phyloP scores from a whole-genome alignment of 64 coral and sea anemone genomes.

The Stylophora pistillata region DNA sequence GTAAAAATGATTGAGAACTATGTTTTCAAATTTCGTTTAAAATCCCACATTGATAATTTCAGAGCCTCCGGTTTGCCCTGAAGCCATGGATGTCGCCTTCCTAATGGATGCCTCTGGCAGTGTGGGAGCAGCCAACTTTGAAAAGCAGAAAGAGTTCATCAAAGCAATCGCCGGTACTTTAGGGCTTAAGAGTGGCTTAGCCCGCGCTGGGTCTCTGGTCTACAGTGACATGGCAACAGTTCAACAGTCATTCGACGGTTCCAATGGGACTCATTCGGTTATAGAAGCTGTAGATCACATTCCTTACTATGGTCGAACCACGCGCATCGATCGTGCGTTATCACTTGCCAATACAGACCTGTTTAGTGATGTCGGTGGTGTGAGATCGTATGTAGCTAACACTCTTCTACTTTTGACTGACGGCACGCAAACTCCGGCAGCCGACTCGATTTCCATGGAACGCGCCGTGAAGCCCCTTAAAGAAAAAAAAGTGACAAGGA shows the following conservation, averaged over 20 bases:
- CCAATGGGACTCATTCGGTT: slow-evolving; percentile 48
- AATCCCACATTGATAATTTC: neutral
- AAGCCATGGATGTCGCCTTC: slow-evolving; percentile 65
- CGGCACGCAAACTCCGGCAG: slow-evolving; percentile 69
- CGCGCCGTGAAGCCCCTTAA: slow-evolving; percentile 12
- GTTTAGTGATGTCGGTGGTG: slow-evolving; percentile 32
- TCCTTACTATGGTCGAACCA: slow-evolving; percentile 63
- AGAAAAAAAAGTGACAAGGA: slow-evolving; percentile 18
- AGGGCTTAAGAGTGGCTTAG: slow-evolving; percentile 31
- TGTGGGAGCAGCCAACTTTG: slow-evolving; percentile 66
- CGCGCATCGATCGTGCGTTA: slow-evolving; percentile 76
- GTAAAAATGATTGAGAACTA: too few relatives aligned
- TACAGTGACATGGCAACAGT: slow-evolving; percentile 69
- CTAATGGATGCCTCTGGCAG: slow-evolving; percentile 78
- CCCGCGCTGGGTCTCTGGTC: slow-evolving; percentile 53
- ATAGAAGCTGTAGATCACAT: slow-evolving; percentile 73
- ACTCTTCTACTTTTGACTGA: slow-evolving; percentile 64
- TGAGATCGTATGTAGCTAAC: slow-evolving; percentile 51
- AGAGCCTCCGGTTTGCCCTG: slow-evolving; percentile 12
- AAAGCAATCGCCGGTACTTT: slow-evolving; percentile 69
- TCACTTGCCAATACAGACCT: slow-evolving; percentile 52
- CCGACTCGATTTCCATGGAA: slow-evolving; percentile 58
- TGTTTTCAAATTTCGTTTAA: too few relatives aligned
- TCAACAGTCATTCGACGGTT: slow-evolving; percentile 59
- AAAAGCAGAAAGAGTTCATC: slow-evolving; percentile 77